Evolutionary conservation across 2,797 vertebrate species (phyloP).

Genomic region (Lacerta viridis): DNA sequence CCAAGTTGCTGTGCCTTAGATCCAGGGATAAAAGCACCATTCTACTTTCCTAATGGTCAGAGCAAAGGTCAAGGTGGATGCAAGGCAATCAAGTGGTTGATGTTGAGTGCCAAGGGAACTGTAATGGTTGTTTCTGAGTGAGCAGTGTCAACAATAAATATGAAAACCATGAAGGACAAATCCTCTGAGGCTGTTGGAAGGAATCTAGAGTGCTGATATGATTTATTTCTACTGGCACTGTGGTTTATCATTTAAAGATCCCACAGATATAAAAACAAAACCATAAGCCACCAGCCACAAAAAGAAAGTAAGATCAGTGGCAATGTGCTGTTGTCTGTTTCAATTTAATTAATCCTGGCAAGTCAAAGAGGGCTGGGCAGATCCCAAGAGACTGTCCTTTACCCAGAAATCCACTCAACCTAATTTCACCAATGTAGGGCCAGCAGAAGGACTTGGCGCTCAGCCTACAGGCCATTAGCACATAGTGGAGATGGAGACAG

Average conservation of each 20-base stretch:
- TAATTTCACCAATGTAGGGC: slow-evolving; percentile 85
- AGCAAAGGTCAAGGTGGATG: slow-evolving; percentile 28
- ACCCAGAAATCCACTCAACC: slow-evolving; percentile 85
- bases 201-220: slow-evolving; percentile 50
- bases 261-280: slow-evolving; percentile 69
- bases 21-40: background rate
- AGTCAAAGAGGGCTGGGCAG: slow-evolving; percentile 78
- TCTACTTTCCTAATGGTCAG: background rate
- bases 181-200: slow-evolving; percentile 49
- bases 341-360: slow-evolving; percentile 85
- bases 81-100: slow-evolving; percentile 33
- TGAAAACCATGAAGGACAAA: slow-evolving; percentile 61
- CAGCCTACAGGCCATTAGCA: slow-evolving; percentile 80
- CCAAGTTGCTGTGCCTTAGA: background rate
- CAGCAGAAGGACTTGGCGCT: slow-evolving; percentile 78
- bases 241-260: slow-evolving; percentile 71
- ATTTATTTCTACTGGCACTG: slow-evolving; percentile 63
- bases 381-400: slow-evolving; percentile 83
- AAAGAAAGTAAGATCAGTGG: slow-evolving; percentile 72
- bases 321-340: slow-evolving; percentile 79
- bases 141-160: slow-evolving; percentile 60
- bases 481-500: slow-evolving; percentile 68
- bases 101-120: slow-evolving; percentile 25
- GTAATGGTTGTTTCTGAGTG: slow-evolving; percentile 49
- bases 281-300: slow-evolving; percentile 69